phyloP scores from a whole-genome alignment of 2,113 vertebrate species.

The Suricata suricatta region DNA sequence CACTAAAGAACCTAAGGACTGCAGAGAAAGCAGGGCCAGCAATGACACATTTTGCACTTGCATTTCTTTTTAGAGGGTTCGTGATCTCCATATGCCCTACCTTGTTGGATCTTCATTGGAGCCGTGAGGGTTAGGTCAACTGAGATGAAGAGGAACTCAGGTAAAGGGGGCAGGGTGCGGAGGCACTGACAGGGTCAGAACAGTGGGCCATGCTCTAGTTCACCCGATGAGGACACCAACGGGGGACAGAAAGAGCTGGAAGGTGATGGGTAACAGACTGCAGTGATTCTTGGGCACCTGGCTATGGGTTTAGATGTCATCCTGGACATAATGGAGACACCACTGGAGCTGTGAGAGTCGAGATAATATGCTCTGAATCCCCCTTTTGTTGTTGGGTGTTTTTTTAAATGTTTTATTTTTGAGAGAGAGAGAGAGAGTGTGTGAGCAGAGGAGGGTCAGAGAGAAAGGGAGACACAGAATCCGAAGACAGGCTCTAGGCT shows the following conservation, averaged over 20 bases:
- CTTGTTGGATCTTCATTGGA: not conserved
- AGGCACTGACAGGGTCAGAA: not conserved
- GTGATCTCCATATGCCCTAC: not conserved
- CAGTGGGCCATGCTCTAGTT: accelerated
- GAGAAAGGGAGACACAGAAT: no score
- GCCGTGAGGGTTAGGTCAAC: not conserved
- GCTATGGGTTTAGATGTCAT: not conserved
- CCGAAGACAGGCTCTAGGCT: no score
- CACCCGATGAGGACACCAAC: not conserved
- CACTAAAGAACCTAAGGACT: not conserved
- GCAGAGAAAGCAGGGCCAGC: not conserved
- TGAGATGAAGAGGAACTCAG: not conserved
- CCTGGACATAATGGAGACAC: not conserved
- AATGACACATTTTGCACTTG: not conserved
- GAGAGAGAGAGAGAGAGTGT: no score
- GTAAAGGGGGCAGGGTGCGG: not conserved
- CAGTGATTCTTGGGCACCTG: not conserved
- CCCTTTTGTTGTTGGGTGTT: no score
- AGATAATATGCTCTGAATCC: not conserved
- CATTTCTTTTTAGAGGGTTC: not conserved
- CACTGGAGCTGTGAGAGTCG: not conserved
- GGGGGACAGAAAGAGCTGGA: not conserved
- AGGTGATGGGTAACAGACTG: not conserved
- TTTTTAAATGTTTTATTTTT: no score
- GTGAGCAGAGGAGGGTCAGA: no score